These are phyloP conservation scores for Engraulis encrasicolus DNA, from an alignment of 2,113 vertebrate species.

Conservation along the genomic window DNA sequence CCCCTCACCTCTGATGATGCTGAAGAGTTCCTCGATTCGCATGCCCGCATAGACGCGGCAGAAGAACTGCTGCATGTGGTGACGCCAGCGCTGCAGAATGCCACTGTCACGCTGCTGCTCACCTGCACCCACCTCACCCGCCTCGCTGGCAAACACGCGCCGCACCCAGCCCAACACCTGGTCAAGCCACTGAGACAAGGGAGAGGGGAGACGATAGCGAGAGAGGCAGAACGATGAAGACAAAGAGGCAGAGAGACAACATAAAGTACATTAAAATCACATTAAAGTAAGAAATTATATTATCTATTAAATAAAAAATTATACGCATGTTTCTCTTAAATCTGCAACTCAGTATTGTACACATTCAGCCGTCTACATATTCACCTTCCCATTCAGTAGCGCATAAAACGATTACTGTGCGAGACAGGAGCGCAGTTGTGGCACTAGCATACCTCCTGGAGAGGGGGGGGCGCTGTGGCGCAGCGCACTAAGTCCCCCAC, in stretches of 20 bases:
- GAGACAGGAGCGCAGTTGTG: too few species aligned
- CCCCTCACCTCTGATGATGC: slow-evolving; percentile 89
- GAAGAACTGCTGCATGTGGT: slow-evolving; percentile 95
- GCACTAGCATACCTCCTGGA: too few species aligned
- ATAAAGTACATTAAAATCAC: not conserved
- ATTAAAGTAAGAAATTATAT: too few species aligned
- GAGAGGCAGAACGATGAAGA: not conserved
- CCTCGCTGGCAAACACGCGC: slow-evolving; percentile 81
- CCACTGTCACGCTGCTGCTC: slow-evolving; percentile 48
- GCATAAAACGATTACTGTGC: too few species aligned
- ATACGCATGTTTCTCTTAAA: too few species aligned
- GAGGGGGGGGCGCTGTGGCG: too few species aligned
- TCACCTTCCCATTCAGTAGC: too few species aligned
- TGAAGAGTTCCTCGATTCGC: slow-evolving; percentile 97
- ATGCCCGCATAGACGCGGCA: slow-evolving; percentile 93
- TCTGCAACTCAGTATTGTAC: too few species aligned
- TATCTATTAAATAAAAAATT: too few species aligned
- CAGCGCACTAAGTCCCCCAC: too few species aligned
- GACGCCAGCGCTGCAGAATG: slow-evolving; percentile 88
- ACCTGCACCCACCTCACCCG: slow-evolving; percentile 7
- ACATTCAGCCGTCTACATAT: too few species aligned
- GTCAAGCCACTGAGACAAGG: slow-evolving; percentile 86
- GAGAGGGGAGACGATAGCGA: not conserved
- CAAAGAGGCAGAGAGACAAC: not conserved
- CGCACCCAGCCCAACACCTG: slow-evolving; percentile 93